Base-by-base conservation (phyloP, 2,797 vertebrate species). In the Pseudopleuronectes americanus region DNA sequence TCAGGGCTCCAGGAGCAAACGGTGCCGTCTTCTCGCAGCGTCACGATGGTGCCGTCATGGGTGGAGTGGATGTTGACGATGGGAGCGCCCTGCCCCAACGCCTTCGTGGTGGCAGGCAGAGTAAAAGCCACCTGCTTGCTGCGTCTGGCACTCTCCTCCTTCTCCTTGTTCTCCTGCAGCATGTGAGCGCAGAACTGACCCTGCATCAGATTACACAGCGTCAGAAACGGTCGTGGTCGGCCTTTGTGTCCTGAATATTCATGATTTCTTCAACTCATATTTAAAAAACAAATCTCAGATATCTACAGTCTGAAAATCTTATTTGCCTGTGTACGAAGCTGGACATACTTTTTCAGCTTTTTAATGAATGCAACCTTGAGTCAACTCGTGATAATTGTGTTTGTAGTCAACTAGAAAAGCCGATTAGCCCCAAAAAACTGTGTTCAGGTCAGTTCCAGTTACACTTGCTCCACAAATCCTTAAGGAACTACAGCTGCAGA, bases 1-100 rank as follows among this genome's bases (percentile, higher is more conserved):
- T 95, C 92, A 64, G 92, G 86, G 71, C 90, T 95, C 95, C 96
- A 96, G 84, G 88, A 93, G 87, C 90, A 93, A 71, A 96, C 85
- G 16, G 83, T 51, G 8, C 95, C 94, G 0, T 96, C 95, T 84
- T 96, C 95, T 73, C 83, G 88, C 49, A 95, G 85, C 48, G 93
- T 94, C 49, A 95, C 71, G n/a, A 95, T 51, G 54, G 88, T 90
- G 67, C 90, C 92, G 3, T 95, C 93, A 4, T 81, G 80, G 70
- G 70, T 76, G 48, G 85, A 74, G 51, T 85, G 91, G 38, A 96
- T 83, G 63, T 80, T 77, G 48, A 94, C 59, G 36, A 94, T 57
- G 5, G 94, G 92, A 38, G 92, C 70, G 23, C 94, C 89, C 0
- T 90, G 85, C 12, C 82, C 66, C 28, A 89, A 68, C 1, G 85